Evolutionary conservation across 2,797 vertebrate genomes (phyloP).

Genomic region (Labroides dimidiatus): DNA sequence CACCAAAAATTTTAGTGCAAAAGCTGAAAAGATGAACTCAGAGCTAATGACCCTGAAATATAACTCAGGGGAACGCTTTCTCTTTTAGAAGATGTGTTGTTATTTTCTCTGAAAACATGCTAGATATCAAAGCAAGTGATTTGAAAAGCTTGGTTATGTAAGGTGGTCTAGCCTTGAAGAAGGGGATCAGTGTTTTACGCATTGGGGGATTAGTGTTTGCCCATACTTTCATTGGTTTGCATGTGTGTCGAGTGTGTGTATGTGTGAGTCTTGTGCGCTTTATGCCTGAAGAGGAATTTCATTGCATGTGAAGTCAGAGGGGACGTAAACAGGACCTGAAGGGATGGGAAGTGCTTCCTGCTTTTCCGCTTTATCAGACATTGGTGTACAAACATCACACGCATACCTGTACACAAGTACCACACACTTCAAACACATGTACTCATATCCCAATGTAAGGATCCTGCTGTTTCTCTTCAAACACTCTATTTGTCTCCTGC

Average conservation of each 20-base stretch:
- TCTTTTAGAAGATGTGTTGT: not conserved
- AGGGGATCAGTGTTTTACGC: constrained; percentile 47
- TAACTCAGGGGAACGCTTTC: constrained; percentile 4
- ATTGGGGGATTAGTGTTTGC: constrained; percentile 25
- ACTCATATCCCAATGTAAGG: constrained; percentile 7
- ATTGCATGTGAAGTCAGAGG: constrained; percentile 30
- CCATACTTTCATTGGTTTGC: constrained; percentile 4
- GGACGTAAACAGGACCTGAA: constrained; percentile 53
- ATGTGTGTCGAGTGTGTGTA: constrained; percentile 2
- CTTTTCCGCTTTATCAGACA: constrained; percentile 43
- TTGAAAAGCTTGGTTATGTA: constrained; percentile 35
- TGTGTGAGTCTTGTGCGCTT: constrained; percentile 1
- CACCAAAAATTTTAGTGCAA: no score
- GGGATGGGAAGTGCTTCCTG: constrained; percentile 55
- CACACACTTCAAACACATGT: constrained; percentile 12
- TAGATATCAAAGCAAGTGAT: constrained; percentile 36
- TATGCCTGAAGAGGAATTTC: constrained; percentile 22
- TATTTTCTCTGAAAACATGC: constrained; percentile 33
- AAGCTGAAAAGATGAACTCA: no score
- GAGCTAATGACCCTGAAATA: not conserved
- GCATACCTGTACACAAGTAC: constrained; percentile 35
- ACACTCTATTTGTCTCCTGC: constrained; percentile 41
- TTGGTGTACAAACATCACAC: constrained; percentile 38
- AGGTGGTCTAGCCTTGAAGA: constrained; percentile 44
- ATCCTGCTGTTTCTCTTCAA: constrained; percentile 35